phyloP scores from a whole-genome alignment of 2,888 invertebrate species.

The Coremacera marginata region DNA sequence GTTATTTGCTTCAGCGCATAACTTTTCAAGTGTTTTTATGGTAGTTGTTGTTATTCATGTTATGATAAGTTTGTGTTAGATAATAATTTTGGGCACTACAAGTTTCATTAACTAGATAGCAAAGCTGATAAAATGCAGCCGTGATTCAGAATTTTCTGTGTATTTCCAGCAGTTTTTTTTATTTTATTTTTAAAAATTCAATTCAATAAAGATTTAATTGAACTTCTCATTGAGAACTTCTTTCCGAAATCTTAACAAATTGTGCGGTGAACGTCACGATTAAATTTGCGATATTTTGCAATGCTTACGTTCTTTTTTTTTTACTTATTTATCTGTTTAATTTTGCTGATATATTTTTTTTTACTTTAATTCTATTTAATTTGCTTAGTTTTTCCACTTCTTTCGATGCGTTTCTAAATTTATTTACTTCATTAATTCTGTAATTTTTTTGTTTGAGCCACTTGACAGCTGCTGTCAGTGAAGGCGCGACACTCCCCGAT shows the following conservation, averaged over 20 bases:
- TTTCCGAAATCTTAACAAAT: constrained; percentile 34
- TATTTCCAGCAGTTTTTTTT: no score
- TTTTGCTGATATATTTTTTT: constrained; percentile 31
- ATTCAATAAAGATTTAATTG: no score
- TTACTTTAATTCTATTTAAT: constrained; percentile 23
- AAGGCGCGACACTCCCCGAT: not conserved
- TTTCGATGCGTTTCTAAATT: not conserved
- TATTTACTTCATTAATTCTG: not conserved
- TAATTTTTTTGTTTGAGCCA: not conserved
- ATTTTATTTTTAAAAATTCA: no score
- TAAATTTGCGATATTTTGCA: not conserved
- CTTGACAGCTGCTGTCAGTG: constrained; percentile 26
- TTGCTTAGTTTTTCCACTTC: constrained; percentile 5
- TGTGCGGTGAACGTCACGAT: not conserved
- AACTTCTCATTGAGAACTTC: no score
- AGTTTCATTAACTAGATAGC: not conserved
- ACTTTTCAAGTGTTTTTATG: not conserved
- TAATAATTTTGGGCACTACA: not conserved
- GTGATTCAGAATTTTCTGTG: no score
- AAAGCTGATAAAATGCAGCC: no score
- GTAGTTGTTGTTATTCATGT: not conserved
- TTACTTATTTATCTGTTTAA: not conserved
- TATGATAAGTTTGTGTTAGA: not conserved
- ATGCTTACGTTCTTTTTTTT: not conserved
- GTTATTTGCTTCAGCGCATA: no score